Percentiles rank a stretch among this genome's conserved stretches.
phyloP scores from a whole-genome alignment of 2,888 invertebrate species.

The Branchipolynoe longqiensis region DNA sequence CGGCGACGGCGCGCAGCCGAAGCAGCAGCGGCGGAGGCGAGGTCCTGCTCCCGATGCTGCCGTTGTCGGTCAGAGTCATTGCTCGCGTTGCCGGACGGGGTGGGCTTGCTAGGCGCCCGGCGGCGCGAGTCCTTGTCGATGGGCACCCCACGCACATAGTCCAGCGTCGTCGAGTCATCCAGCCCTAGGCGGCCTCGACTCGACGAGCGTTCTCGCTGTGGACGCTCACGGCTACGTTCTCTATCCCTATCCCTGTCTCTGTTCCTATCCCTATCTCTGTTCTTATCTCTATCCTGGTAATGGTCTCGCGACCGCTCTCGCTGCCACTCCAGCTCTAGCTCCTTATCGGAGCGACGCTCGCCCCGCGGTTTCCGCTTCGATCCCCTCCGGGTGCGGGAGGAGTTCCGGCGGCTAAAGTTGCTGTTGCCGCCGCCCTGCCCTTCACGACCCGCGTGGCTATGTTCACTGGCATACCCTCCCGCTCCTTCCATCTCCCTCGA shows the following conservation, averaged over 20 bases:
- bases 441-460: conserved; percentile 24
- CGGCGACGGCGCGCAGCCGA: background rate
- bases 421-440: background rate
- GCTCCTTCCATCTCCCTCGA: conserved; percentile 11
- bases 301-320: background rate
- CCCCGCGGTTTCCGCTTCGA: conserved; percentile 23
- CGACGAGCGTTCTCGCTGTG: background rate
- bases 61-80: conserved; percentile 15
- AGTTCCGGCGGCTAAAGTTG: conserved; percentile 26
- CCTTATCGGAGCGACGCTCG: background rate
- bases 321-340: too few relatives aligned
- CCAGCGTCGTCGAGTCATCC: conserved; percentile 51
- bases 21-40: background rate
- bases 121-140: conserved; percentile 14
- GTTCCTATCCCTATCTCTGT: conserved; percentile 28
- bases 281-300: background rate
- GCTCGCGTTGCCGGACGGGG: background rate
- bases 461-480: background rate
- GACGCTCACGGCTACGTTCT: conserved; percentile 16
- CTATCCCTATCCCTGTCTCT: background rate
- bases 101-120: background rate
- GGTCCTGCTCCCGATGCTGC: conserved; percentile 21
- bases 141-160: conserved; percentile 52
- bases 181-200: conserved; percentile 48
- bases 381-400: conserved; percentile 33